Conservation (phyloP, 2,113 vertebrate species). For the Amazona guildingii region DNA sequence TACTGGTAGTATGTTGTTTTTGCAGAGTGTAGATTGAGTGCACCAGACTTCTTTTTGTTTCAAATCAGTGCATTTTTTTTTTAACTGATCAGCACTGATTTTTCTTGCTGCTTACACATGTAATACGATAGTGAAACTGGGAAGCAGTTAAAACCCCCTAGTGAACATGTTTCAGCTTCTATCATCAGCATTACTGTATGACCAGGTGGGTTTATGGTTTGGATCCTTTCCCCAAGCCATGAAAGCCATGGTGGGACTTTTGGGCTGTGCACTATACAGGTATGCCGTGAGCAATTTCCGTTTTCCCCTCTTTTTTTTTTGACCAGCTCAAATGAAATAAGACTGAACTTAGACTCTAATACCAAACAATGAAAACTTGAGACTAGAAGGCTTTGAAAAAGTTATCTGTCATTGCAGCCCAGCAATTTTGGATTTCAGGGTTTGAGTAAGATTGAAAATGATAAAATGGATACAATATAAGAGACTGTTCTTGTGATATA, state of each 20-base stretch:
- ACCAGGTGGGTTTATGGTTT: neutral
- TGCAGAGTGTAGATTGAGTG: neutral
- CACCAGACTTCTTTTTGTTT: neutral
- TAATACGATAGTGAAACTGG: neutral
- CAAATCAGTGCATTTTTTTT: neutral
- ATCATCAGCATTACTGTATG: neutral
- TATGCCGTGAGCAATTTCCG: neutral
- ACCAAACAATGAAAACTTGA: neutral
- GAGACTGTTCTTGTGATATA: neutral
- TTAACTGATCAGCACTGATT: neutral
- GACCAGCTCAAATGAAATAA: neutral
- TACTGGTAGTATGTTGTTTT: neutral
- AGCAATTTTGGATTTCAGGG: neutral
- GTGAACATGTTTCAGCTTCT: neutral
- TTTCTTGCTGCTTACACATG: neutral
- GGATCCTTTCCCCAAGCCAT: neutral
- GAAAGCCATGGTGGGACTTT: neutral
- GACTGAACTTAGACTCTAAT: neutral
- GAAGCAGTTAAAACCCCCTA: neutral
- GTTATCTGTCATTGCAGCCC: neutral
- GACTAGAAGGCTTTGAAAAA: constrained; percentile 16
- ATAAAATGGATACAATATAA: neutral
- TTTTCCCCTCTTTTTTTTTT: neutral
- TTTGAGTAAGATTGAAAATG: neutral
- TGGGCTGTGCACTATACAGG: neutral